Base-by-base conservation (phyloP, 2,113 vertebrate genomes). In the Ceyx melanurus region DNA sequence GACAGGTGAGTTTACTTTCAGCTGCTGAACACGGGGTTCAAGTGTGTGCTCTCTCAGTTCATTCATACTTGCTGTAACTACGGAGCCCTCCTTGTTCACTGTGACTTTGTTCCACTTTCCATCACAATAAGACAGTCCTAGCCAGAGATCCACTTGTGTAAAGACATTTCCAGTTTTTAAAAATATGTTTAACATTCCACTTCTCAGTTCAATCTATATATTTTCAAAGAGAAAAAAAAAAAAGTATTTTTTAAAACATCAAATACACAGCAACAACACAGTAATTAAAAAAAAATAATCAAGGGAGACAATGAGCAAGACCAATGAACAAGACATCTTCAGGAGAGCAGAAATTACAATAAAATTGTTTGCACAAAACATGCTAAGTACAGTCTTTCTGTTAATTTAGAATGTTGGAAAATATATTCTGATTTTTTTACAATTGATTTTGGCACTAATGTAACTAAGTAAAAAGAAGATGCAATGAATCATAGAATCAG, bases 81-180 rank as follows among this genome's bases (percentile, higher is more conserved):
- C 6, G 1, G 95, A 90, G 53, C 97, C 97, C 42, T 95, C 97
- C 94, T 98, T 99, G 53, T 68, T 96, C 88, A 99, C 45, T 1
- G 72, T 96, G 48, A 98, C 94, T 76, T 96, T 93, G 74, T 99
- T 99, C 99, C 99, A 99, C 60, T 97, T 97, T 29, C 99, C 98
- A 62, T 98, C 97, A 33, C 99, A 99, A 26, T 99, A 99, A 67
- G 98, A 98, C 22, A 98, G 96, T 25, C 98, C 98, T 54, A 97
- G 94, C 98, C 98, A 98, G 37, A 99, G 97, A 71, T 97, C 97
- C 90, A 99, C 97, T 82, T 97, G 97, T 16, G 93, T 97, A 62
- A 97, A 95, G 25, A 96, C 92, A 75, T 95, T 73, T 31, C 94
- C 97, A 92, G 97, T 98, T 50, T 97, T 97, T 56, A 99, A 82